phyloP scores from a whole-genome alignment of 2,888 invertebrate species.

The Neria commutata region DNA sequence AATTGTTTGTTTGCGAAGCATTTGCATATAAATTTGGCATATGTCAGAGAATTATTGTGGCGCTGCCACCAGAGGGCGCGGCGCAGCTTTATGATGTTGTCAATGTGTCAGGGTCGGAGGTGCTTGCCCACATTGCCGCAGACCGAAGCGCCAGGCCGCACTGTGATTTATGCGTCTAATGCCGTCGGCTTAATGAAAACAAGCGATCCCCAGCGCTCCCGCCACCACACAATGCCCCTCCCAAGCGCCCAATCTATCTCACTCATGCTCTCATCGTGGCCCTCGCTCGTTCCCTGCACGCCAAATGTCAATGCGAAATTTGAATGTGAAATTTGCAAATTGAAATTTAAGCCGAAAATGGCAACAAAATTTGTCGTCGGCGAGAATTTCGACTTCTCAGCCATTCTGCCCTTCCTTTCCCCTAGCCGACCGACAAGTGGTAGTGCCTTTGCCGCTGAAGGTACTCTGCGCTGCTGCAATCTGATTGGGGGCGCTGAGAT shows the following conservation, averaged over 20 bases:
- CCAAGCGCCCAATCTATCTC: neutral
- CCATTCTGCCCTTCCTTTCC: too few species aligned
- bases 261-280: neutral
- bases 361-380: neutral
- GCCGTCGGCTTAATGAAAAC: neutral
- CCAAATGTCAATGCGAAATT: too few species aligned
- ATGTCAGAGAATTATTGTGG: conserved; percentile 45
- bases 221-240: too few species aligned
- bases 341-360: conserved; percentile 4
- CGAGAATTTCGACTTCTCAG: neutral
- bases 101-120: neutral
- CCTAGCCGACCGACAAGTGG: too few species aligned
- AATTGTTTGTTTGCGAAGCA: conserved; percentile 54
- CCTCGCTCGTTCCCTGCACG: neutral
- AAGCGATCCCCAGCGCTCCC: too few species aligned
- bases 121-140: neutral
- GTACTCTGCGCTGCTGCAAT: neutral
- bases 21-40: conserved; percentile 59
- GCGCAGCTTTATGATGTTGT: neutral
- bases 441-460: too few species aligned
- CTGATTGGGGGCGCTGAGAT: too few species aligned
- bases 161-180: neutral
- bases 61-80: neutral
- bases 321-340: neutral
- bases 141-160: neutral